These are phyloP conservation scores for Protobothrops mucrosquamatus DNA, from an alignment of 2,113 vertebrate genomes.

Conservation along the genomic window DNA sequence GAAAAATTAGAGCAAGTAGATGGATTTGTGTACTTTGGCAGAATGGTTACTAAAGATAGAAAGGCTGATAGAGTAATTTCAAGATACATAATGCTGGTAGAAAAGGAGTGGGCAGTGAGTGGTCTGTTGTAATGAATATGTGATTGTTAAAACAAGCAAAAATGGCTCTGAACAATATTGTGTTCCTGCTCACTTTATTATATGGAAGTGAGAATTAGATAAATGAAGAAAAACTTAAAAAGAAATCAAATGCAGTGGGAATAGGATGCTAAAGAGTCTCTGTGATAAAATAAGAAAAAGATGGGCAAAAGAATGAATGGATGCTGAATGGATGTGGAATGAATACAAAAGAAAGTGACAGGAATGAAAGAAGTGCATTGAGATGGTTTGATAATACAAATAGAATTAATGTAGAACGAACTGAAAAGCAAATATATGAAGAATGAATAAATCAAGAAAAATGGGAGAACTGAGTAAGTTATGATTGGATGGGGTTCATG, in stretches of 20 bases:
- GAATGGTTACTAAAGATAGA: neutral
- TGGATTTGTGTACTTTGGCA: neutral
- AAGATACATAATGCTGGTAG: neutral
- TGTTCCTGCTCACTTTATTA: neutral
- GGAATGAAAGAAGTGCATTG: neutral
- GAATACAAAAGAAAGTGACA: neutral
- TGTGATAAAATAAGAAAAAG: neutral
- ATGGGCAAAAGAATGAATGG: neutral
- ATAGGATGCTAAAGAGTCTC: neutral
- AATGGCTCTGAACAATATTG: neutral
- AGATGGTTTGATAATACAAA: neutral
- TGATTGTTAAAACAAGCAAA: neutral
- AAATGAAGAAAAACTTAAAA: neutral
- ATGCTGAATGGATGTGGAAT: neutral
- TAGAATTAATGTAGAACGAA: neutral
- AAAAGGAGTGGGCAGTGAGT: neutral
- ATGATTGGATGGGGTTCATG: neutral
- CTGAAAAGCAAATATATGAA: neutral
- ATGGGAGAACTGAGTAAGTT: neutral
- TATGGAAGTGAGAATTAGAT: neutral
- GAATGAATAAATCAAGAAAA: neutral
- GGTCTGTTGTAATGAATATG: neutral
- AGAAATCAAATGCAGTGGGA: neutral
- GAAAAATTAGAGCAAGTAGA: neutral
- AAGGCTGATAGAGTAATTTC: neutral